Base-by-base conservation (phyloP, 2,113 vertebrate genomes). In the Spermophilus dauricus region DNA sequence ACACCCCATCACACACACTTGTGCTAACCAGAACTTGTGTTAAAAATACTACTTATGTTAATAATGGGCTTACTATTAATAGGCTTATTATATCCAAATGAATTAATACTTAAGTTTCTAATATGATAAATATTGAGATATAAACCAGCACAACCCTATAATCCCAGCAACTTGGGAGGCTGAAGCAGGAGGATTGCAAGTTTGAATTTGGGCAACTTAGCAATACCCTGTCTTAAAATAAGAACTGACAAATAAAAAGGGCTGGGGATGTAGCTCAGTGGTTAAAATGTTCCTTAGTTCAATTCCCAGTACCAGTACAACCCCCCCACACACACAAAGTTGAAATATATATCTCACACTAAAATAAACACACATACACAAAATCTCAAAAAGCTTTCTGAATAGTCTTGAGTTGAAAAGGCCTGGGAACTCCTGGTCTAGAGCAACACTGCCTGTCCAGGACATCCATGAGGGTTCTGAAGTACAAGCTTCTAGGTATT, bases 71-170 rank as follows among this genome's bases (percentile, higher is more conserved):
- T 65, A 84, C 56, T 58, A 24, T 86, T n/a, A 86, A n/a, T 26
- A 16, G 12, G 28, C 30, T 70, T 86, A 93, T 56, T 86, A 89
- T 75, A 90, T 87, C 88, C 72, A 94, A 92, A 45, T 80, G 67
- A 85, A 75, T 88, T 93, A 97, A 80, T 63, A 92, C 65, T 95
- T 82, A 26, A 84, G 94, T 72, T 89, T 86, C 67, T 91, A 90
- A 92, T 51, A 84, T 67, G 28, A n/a, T 58, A 90, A 84, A 91
- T 65, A 84, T 56, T 34, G 34, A 89, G 13, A 93, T 69, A 95
- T 28, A 56, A 28, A 28, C 61, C 61, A 63, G 24, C 61, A 63
- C 24, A 53, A 37, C 17, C 32, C 34, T 86, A 45, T 37, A 70
- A 37, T 37, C 20, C 22, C 65, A 70, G 45, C 45, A 86, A 61